A percentile compares a stretch with the other conserved stretches of the same genome.
Conservation (phyloP, 2,888 invertebrate species). For the Melinaea menophilus region DNA sequence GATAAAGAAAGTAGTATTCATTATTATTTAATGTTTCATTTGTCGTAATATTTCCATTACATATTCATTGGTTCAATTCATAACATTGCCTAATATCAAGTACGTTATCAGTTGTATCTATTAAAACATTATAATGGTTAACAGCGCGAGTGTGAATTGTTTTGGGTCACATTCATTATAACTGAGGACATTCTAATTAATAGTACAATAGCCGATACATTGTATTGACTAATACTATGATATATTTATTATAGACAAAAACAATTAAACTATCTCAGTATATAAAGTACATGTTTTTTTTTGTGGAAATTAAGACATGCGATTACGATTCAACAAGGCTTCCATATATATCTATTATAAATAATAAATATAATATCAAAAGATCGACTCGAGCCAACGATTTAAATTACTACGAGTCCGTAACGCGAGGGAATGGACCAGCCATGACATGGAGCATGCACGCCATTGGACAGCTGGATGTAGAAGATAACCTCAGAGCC, state of each 20-base stretch:
- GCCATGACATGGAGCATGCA: constrained; percentile 83
- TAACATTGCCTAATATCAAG: no score
- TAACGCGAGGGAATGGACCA: constrained; percentile 74
- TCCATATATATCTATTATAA: no score
- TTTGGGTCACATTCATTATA: constrained; percentile 10
- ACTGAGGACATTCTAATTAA: neutral
- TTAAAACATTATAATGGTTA: constrained; percentile 12
- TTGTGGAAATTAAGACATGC: no score
- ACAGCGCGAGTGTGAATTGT: constrained; percentile 19
- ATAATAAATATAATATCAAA: no score
- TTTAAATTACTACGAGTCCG: constrained; percentile 74
- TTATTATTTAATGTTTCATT: no score
- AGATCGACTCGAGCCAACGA: constrained; percentile 75
- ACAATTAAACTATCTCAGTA: no score
- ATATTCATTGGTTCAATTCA: no score
- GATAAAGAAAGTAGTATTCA: no score
- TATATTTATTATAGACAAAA: neutral
- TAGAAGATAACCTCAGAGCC: constrained; percentile 60
- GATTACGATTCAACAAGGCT: no score
- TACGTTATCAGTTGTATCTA: neutral
- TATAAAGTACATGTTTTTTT: no score
- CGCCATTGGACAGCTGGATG: constrained; percentile 72
- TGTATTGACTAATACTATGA: constrained; percentile 9
- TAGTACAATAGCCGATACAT: neutral
- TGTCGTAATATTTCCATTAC: no score